Conservation (phyloP, 2,797 vertebrate genomes). For the Lithobates sylvaticus region DNA sequence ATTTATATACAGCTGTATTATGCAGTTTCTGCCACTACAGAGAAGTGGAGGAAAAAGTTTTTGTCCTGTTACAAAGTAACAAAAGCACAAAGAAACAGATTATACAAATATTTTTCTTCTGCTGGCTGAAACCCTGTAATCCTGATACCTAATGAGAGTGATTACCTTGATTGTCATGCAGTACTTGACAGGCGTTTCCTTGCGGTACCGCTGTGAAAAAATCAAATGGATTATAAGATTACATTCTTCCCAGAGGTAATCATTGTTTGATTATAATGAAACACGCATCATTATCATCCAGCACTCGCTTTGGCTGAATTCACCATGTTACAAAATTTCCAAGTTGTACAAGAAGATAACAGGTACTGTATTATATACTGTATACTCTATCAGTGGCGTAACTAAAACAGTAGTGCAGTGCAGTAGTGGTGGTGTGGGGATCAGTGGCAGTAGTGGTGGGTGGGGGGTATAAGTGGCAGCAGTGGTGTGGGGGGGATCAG, state of each 20-base stretch:
- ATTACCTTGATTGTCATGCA: conserved; percentile 54
- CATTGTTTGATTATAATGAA: conserved; percentile 63
- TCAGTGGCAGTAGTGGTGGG: no score
- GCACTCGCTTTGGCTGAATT: conserved; percentile 43
- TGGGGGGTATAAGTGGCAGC: no score
- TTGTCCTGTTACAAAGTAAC: background rate
- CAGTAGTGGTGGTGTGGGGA: no score
- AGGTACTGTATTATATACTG: conserved; percentile 20
- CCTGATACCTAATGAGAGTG: conserved; percentile 46
- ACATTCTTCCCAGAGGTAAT: conserved; percentile 61
- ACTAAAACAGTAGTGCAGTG: no score
- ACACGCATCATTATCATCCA: conserved; percentile 62
- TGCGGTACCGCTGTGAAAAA: conserved; percentile 58
- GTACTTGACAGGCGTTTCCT: conserved; percentile 56
- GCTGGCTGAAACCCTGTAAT: conserved; percentile 48
- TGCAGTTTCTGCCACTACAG: no score
- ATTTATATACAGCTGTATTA: no score
- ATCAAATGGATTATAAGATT: conserved; percentile 61
- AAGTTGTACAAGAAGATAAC: background rate
- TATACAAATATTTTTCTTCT: conserved; percentile 43
- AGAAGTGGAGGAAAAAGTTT: background rate
- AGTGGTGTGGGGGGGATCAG: no score
- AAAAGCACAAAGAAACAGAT: background rate
- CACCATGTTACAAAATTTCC: conserved; percentile 32
- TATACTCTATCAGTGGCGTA: no score